A percentile compares a stretch with the other conserved stretches of the same genome.
phyloP scores from a whole-genome alignment of 1,140 invertebrate genomes.

The Drosophila oshimai region DNA sequence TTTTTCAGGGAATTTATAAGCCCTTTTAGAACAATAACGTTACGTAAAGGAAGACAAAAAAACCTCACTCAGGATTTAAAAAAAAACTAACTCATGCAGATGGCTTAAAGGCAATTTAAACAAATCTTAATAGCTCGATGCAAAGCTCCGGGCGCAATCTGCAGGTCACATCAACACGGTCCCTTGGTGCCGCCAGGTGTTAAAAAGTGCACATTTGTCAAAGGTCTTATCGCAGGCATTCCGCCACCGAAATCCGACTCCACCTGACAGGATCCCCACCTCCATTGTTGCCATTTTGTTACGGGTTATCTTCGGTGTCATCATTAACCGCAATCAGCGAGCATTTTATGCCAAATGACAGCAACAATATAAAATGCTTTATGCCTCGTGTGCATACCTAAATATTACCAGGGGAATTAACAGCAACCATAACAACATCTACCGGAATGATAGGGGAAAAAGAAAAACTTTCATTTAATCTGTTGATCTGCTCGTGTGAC shows the following conservation, averaged over 20 bases:
- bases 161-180: slow-evolving; percentile 4
- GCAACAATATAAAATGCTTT: slow-evolving; percentile 62
- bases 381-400: slow-evolving; percentile 47
- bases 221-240: slow-evolving; percentile 30
- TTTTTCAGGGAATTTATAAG: no score
- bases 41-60: neutral
- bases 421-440: slow-evolving; percentile 16
- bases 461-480: slow-evolving; percentile 70
- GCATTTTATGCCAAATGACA: slow-evolving; percentile 64
- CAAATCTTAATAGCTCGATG: slow-evolving; percentile 39
- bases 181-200: slow-evolving; percentile 30
- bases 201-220: slow-evolving; percentile 55
- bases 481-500: slow-evolving; percentile 73
- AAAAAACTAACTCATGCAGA: neutral
- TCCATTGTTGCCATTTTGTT: slow-evolving; percentile 18
- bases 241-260: neutral
- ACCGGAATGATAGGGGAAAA: slow-evolving; percentile 15
- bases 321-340: slow-evolving; percentile 76
- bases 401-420: slow-evolving; percentile 52
- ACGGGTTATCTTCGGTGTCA: slow-evolving; percentile 61
- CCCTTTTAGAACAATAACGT: neutral
- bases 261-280: neutral
- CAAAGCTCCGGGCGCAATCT: slow-evolving; percentile 10
- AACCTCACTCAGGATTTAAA: neutral
- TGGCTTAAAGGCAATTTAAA: slow-evolving; percentile 9